Conservation (phyloP, 2,888 invertebrate genomes). For the Tenthredo notha region DNA sequence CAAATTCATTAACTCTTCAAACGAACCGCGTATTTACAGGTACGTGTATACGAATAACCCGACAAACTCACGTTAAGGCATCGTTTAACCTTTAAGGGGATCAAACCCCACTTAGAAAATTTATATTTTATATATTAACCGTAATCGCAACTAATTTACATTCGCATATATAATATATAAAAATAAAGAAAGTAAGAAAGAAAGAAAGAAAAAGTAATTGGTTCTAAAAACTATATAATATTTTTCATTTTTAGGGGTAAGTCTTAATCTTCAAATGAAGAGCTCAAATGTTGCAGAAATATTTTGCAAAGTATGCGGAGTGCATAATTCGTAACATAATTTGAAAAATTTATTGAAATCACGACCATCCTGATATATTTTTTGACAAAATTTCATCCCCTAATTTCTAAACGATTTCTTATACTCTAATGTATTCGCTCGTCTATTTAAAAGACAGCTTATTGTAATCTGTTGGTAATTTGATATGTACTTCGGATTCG, state of each 20-base stretch:
- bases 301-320: too few relatives aligned
- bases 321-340: too few relatives aligned
- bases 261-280: too few relatives aligned
- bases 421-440: too few relatives aligned
- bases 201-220: too few relatives aligned
- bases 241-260: too few relatives aligned
- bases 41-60: not conserved
- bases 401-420: too few relatives aligned
- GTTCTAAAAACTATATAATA: too few relatives aligned
- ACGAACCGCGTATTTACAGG: not conserved
- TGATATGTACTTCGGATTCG: not conserved
- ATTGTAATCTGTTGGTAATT: not conserved
- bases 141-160: not conserved
- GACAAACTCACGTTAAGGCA: not conserved
- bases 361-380: not conserved
- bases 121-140: not conserved
- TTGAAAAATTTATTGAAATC: too few relatives aligned
- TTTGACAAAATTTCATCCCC: not conserved
- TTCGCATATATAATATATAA: not conserved
- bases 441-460: not conserved
- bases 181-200: too few relatives aligned
- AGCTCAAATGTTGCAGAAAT: too few relatives aligned
- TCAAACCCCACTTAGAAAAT: not conserved
- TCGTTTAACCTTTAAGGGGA: not conserved
- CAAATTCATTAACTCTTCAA: conserved; percentile 49